Conservation (phyloP, 2,113 vertebrate species). For the Lynx canadensis region DNA sequence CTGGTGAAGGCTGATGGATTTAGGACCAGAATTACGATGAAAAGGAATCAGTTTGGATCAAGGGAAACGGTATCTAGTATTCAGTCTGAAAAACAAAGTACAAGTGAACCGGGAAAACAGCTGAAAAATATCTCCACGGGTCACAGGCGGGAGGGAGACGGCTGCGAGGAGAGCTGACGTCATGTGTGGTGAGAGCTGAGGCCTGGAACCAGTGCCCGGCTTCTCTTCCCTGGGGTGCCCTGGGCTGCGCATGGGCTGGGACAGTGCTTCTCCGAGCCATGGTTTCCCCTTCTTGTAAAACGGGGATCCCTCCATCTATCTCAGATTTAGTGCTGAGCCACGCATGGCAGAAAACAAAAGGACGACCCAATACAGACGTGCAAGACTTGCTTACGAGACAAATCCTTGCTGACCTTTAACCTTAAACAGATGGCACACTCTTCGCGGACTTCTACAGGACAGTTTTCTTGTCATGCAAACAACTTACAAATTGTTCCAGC, state of each 20-base stretch:
- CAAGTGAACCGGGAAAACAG: background rate
- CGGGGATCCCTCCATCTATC: too few species aligned
- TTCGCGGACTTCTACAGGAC: background rate
- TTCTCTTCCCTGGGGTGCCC: fast-evolving
- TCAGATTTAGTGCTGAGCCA: background rate
- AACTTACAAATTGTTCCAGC: conserved; percentile 7
- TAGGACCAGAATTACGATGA: background rate
- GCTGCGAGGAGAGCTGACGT: fast-evolving
- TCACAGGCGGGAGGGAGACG: background rate
- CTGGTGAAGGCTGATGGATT: background rate
- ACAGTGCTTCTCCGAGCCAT: background rate
- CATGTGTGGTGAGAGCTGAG: background rate
- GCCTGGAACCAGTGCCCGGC: fast-evolving
- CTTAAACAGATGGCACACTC: conserved; percentile 22
- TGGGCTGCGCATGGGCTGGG: fast-evolving
- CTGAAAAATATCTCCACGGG: background rate
- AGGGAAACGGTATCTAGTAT: background rate
- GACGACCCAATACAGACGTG: background rate
- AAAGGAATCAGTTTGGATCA: background rate
- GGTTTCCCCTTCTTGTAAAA: background rate
- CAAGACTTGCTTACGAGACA: background rate
- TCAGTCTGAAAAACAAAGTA: background rate
- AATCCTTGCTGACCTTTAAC: background rate
- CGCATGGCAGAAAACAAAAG: fast-evolving
- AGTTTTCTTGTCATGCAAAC: background rate